Percentiles rank a stretch among this genome's conserved stretches.
Conservation (phyloP, 2,113 vertebrate species). For the Marcusenius ussheri region DNA sequence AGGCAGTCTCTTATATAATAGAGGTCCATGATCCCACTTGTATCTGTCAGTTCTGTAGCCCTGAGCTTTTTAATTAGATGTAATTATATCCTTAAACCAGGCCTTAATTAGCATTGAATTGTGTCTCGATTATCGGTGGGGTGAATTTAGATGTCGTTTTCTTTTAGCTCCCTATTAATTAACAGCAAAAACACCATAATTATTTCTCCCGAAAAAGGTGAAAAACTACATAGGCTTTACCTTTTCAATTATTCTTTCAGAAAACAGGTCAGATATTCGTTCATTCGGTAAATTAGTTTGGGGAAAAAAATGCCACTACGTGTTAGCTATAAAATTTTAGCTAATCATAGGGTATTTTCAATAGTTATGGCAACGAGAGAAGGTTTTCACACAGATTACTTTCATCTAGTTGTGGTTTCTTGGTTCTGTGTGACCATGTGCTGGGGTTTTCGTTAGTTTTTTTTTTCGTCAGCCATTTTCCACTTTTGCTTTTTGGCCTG, state of each 20-base stretch:
- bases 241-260: constrained; percentile 19
- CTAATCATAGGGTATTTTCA: neutral
- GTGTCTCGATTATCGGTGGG: constrained; percentile 21
- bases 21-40: neutral
- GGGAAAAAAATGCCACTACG: neutral
- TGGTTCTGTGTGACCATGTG: neutral
- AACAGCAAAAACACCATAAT: constrained; percentile 17
- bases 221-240: constrained; percentile 24
- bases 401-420: neutral
- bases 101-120: constrained; percentile 33
- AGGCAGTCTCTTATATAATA: neutral
- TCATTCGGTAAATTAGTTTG: neutral
- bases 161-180: constrained; percentile 14
- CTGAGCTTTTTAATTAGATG: constrained; percentile 33
- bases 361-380: neutral
- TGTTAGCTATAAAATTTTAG: neutral
- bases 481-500: neutral
- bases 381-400: neutral
- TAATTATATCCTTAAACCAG: constrained; percentile 39
- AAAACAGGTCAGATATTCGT: constrained; percentile 11
- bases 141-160: constrained; percentile 24
- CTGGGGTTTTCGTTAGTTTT: neutral
- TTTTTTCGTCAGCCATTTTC: neutral
- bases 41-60: constrained; percentile 2
- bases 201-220: constrained; percentile 5